Percentiles rank a stretch among this genome's conserved stretches.
phyloP scores from a whole-genome alignment of 2,888 invertebrate genomes.

The Germaria angustata region DNA sequence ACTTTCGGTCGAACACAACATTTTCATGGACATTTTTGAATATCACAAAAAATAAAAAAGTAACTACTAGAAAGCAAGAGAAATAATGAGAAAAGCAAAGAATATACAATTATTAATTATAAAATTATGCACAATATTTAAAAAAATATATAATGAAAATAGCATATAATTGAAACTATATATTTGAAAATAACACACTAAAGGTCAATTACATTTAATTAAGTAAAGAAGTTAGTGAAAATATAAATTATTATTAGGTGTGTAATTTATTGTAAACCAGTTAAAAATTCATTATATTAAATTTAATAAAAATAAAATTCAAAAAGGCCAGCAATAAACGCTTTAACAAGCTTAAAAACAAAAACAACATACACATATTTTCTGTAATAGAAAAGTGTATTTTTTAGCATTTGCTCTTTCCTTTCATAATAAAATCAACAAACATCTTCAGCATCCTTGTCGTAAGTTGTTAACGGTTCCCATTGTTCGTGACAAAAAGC shows the following conservation, averaged over 20 bases:
- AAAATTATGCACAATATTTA: background rate
- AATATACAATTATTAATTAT: background rate
- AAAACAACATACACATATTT: slow-evolving; percentile 6
- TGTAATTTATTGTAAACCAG: background rate
- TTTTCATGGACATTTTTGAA: slow-evolving; percentile 10
- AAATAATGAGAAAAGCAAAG: slow-evolving; percentile 9
- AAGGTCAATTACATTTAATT: slow-evolving; percentile 5
- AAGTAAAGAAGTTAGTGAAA: background rate
- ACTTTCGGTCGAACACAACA: slow-evolving; percentile 70
- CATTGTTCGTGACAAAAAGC: slow-evolving; percentile 33
- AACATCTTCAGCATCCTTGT: slow-evolving; percentile 31
- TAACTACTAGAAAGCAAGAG: background rate
- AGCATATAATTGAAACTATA: background rate
- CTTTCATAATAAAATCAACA: slow-evolving; percentile 16
- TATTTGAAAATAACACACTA: background rate
- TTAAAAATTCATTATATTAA: background rate
- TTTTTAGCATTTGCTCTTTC: background rate
- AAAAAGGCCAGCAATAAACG: slow-evolving; percentile 22
- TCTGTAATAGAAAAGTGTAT: slow-evolving; percentile 13
- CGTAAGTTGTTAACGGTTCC: slow-evolving; percentile 30
- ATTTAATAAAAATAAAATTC: slow-evolving; percentile 3
- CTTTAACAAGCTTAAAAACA: background rate
- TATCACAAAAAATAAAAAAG: background rate
- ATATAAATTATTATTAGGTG: background rate
- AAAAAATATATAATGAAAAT: background rate